phyloP scores from a whole-genome alignment of 2,888 invertebrate genomes.

The Anaspis maculata region DNA sequence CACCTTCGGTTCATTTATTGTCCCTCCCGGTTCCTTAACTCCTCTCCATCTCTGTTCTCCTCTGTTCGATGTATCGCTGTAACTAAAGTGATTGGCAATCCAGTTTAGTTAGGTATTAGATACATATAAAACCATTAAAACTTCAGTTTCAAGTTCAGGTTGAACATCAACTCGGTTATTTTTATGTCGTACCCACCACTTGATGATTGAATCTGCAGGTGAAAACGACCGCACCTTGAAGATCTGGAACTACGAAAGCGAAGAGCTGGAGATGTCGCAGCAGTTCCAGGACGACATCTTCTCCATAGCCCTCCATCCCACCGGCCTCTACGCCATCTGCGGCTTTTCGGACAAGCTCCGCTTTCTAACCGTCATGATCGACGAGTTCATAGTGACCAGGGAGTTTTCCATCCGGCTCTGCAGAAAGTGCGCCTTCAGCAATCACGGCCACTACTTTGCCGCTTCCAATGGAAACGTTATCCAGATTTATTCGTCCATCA shows the following conservation, averaged over 20 bases:
- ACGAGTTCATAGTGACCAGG: constrained; percentile 62
- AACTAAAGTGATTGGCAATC: too few relatives aligned
- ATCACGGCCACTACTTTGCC: constrained; percentile 83
- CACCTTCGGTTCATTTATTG: too few relatives aligned
- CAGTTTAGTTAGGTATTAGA: too few relatives aligned
- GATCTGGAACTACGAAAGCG: constrained; percentile 87
- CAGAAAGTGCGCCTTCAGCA: constrained; percentile 70
- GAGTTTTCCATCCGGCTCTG: constrained; percentile 66
- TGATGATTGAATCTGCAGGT: constrained; percentile 46
- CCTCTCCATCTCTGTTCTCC: too few relatives aligned
- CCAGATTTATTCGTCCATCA: constrained; percentile 72
- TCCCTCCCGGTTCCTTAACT: too few relatives aligned
- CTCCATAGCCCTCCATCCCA: constrained; percentile 68
- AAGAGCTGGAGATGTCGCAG: constrained; percentile 53
- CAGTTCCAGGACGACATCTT: constrained; percentile 78
- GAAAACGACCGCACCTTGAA: constrained; percentile 74
- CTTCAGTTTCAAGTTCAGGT: too few relatives aligned
- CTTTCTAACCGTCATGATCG: constrained; percentile 79
- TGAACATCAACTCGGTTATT: too few relatives aligned
- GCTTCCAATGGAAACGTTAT: constrained; percentile 83
- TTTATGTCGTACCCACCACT: too few relatives aligned
- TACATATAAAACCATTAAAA: too few relatives aligned
- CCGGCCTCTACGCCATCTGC: constrained; percentile 76
- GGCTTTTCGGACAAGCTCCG: constrained; percentile 88
- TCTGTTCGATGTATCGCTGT: too few relatives aligned